Evolutionary conservation across 2,113 vertebrate genomes (phyloP).

Genomic region (Saguinus imperator): DNA sequence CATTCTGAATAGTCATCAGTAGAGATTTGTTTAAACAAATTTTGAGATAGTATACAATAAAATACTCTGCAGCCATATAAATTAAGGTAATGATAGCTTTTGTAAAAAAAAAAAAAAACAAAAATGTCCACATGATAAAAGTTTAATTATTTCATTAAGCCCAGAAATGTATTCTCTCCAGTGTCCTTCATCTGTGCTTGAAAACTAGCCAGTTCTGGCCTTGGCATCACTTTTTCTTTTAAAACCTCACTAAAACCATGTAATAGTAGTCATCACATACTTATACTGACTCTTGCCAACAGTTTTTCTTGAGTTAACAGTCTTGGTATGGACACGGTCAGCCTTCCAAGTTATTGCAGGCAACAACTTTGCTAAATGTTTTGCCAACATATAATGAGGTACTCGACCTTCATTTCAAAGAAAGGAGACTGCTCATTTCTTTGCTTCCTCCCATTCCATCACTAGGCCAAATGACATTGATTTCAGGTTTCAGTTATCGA

Average conservation of each 20-base stretch:
- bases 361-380: not conserved
- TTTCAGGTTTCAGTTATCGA: conserved; percentile 2
- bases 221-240: not conserved
- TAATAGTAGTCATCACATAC: not conserved
- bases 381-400: not conserved
- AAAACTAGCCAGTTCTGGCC: conserved; percentile 3
- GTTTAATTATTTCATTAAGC: not conserved
- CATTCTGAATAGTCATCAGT: not conserved
- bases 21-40: not conserved
- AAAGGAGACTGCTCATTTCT: not conserved
- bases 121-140: not conserved
- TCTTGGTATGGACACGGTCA: not conserved
- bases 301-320: not conserved
- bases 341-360: not conserved
- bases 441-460: not conserved
- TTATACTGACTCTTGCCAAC: not conserved
- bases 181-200: not conserved
- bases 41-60: not conserved
- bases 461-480: not conserved
- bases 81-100: not conserved
- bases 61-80: not conserved
- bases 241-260: not conserved
- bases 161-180: not conserved
- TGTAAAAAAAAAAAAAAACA: not conserved
- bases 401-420: not conserved